Evolutionary conservation across 2,113 vertebrate genomes (phyloP).

Genomic region (Trochalopteron elliotii): DNA sequence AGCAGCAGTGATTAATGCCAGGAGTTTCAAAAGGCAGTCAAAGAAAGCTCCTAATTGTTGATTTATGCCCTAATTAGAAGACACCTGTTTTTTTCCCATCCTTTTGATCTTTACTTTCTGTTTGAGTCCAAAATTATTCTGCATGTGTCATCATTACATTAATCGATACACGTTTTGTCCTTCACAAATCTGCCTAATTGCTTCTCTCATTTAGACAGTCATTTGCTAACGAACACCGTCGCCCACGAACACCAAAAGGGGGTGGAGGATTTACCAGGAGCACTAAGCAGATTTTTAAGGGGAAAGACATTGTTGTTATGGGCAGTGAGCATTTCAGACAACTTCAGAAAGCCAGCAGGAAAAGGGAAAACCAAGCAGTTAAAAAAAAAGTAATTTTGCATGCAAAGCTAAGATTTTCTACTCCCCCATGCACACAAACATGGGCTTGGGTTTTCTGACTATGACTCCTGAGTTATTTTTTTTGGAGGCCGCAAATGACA

Average conservation of each 20-base stretch:
- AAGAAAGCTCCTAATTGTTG: not conserved
- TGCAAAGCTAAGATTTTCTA: not conserved
- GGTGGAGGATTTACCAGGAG: conserved; percentile 12
- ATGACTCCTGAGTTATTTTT: not conserved
- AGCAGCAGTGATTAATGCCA: not conserved
- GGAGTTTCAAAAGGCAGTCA: not conserved
- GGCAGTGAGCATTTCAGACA: not conserved
- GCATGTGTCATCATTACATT: conserved; percentile 46
- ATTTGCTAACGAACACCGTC: conserved; percentile 57
- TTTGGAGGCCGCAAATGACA: not conserved
- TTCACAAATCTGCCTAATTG: conserved; percentile 63
- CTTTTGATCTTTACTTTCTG: conserved; percentile 45
- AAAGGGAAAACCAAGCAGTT: not conserved
- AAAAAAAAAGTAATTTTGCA: not conserved
- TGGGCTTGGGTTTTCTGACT: not conserved
- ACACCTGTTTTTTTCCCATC: not conserved
- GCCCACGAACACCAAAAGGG: not conserved
- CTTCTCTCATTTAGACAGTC: conserved; percentile 65
- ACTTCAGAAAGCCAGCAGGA: not conserved
- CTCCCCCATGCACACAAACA: fast-evolving
- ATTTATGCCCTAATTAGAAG: not conserved
- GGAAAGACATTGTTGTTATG: not conserved
- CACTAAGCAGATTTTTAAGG: not conserved
- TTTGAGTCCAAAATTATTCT: conserved; percentile 31
- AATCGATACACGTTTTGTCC: conserved; percentile 68